These are phyloP conservation scores for Rachycentron canadum DNA, from an alignment of 2,797 vertebrate species.

Conservation along the genomic window DNA sequence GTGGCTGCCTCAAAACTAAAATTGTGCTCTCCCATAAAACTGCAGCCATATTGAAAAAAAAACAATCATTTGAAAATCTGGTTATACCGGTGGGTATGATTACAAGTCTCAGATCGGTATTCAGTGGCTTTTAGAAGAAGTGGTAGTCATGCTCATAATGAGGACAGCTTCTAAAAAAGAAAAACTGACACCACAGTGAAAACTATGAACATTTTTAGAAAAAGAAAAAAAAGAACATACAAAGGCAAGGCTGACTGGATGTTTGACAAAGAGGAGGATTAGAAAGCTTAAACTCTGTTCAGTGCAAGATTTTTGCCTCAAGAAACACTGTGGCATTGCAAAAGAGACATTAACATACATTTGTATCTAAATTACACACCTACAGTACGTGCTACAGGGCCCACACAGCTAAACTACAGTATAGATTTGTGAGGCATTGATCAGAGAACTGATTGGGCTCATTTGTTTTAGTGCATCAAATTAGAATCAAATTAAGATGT, in stretches of 20 bases:
- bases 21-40: slow-evolving; percentile 19
- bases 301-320: neutral
- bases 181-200: neutral
- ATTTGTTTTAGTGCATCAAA: too few species aligned
- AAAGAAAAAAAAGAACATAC: neutral
- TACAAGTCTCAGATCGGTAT: neutral
- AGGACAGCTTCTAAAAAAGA: neutral
- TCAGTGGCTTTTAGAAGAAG: slow-evolving; percentile 1
- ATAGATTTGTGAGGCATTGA: neutral
- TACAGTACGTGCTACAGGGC: neutral
- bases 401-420: neutral
- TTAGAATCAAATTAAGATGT: neutral
- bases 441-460: neutral
- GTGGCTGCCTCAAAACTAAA: slow-evolving; percentile 24
- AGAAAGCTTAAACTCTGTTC: neutral
- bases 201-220: neutral
- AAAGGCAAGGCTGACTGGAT: neutral
- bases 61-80: slow-evolving; percentile 3
- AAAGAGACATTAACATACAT: neutral
- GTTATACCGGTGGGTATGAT: neutral
- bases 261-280: neutral
- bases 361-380: neutral
- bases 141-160: neutral
- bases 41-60: slow-evolving; percentile 32
- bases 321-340: neutral